phyloP scores from a whole-genome alignment of 1,140 invertebrate species.

The Ceratoteleas bidentatus region DNA sequence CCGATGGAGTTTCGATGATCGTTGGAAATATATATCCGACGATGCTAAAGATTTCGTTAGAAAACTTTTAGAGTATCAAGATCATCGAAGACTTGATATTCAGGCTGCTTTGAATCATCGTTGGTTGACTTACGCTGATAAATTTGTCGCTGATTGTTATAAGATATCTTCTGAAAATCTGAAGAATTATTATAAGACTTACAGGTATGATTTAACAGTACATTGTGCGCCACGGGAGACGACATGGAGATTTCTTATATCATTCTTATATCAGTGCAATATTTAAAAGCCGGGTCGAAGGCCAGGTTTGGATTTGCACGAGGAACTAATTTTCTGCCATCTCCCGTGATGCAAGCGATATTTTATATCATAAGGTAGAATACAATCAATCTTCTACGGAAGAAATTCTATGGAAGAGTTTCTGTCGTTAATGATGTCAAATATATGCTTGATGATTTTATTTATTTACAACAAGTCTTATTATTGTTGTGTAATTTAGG shows the following conservation, averaged over 20 bases:
- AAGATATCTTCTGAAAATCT: slow-evolving; percentile 88
- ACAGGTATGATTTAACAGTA: slow-evolving; percentile 80
- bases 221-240: too few species aligned
- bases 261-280: too few species aligned
- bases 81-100: slow-evolving; percentile 90
- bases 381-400: too few species aligned
- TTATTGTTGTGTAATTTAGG: slow-evolving; percentile 79
- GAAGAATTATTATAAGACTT: slow-evolving; percentile 88
- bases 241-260: too few species aligned
- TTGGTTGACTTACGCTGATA: slow-evolving; percentile 90
- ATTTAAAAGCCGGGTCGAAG: too few species aligned
- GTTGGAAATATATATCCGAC: slow-evolving; percentile 87
- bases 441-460: too few species aligned
- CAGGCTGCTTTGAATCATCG: slow-evolving; percentile 90
- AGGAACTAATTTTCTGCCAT: too few species aligned
- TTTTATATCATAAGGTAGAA: too few species aligned
- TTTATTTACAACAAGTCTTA: background rate
- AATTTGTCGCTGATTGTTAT: slow-evolving; percentile 84
- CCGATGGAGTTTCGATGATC: slow-evolving; percentile 85
- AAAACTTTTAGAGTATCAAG: slow-evolving; percentile 88
- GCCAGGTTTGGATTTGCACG: too few species aligned
- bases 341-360: too few species aligned
- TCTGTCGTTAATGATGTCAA: too few species aligned
- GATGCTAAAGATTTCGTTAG: slow-evolving; percentile 94
- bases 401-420: too few species aligned